Percentiles rank a stretch among this genome's conserved stretches.
Conservation (phyloP, 2,797 vertebrate genomes). For the Fistularia commersonii region DNA sequence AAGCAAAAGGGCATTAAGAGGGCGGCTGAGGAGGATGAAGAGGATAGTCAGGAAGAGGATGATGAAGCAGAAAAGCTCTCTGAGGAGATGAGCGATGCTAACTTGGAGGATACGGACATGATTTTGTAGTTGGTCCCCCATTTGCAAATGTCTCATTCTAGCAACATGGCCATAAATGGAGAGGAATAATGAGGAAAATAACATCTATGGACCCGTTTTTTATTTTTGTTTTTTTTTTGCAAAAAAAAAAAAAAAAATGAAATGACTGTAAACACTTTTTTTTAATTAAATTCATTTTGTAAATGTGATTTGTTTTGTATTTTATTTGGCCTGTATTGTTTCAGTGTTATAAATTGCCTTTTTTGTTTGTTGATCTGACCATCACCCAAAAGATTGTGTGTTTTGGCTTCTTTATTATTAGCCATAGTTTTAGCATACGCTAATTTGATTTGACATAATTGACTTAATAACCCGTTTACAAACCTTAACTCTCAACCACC, state of each 20-base stretch:
- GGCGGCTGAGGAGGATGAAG: slow-evolving; percentile 41
- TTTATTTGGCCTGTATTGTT: background rate
- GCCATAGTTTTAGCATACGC: no score
- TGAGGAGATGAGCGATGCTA: slow-evolving; percentile 60
- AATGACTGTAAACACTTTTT: no score
- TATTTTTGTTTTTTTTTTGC: no score
- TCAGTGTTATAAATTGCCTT: background rate
- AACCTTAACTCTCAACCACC: no score
- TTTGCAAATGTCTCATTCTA: background rate
- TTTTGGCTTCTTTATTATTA: no score
- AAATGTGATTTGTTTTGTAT: no score
- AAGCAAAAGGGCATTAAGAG: slow-evolving; percentile 86
- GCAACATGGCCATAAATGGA: background rate
- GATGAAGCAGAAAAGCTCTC: slow-evolving; percentile 68
- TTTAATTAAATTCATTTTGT: no score
- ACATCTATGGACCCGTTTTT: no score
- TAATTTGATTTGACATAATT: no score
- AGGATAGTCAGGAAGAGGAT: slow-evolving; percentile 46
- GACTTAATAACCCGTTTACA: no score
- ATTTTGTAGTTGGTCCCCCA: slow-evolving; percentile 34
- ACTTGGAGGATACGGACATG: slow-evolving; percentile 55
- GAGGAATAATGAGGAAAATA: background rate
- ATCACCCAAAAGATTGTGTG: no score
- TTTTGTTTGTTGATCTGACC: background rate
- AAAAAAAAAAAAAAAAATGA: no score